Base-by-base conservation (phyloP, 1,140 invertebrate genomes). In the Ips typographus region DNA sequence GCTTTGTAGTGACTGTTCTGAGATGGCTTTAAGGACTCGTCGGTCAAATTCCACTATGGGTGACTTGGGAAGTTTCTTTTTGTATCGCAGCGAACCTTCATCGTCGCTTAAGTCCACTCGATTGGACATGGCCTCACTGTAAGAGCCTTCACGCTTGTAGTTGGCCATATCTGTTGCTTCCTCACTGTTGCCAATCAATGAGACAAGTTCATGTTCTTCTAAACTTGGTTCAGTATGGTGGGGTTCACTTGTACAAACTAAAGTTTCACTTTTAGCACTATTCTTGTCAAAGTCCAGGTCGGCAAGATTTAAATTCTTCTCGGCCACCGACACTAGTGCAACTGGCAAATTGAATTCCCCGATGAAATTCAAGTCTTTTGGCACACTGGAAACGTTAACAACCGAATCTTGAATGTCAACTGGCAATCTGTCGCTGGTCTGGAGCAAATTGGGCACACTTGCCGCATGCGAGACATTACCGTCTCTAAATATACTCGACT, bases 361-460 rank as follows among this genome's bases (percentile, higher is more conserved):
- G 8, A 77, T 73, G 38, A 85, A 81, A 71, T 86, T 83, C 22
- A 87, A 74, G 62, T 85, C 82, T 53, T 84, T 83, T 38, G 85
- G 85, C 36, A 85, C 82, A 73, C 85, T 86, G 22, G 77, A 79
- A 7, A 85, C 82, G 56, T 78, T 77, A 4, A 80, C 80, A 66
- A 68, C 72, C 49, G 68, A 65, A 7, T 73, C 67, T 43, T 71
- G 51, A 43, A 71, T 65, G 58, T 70, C 55, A 39, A 60, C 58
- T 53, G 60, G 49, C 52, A 43, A 56, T 56, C 38, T 65, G 55
- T 68, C 69, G 55, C 22, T 67, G 58, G 42, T 62, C 38, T 66
- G 61, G 7, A 74, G 80, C 74, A 70, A 79, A 81, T 76, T 81
- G 71, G 72, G 84, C 79, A 81, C 83, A 79, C 79, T 80, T 42